Percentiles rank a stretch among this genome's conserved stretches.
Evolutionary conservation across 2,797 vertebrate species (phyloP).

Genomic region (Paedocypris micromegethes): DNA sequence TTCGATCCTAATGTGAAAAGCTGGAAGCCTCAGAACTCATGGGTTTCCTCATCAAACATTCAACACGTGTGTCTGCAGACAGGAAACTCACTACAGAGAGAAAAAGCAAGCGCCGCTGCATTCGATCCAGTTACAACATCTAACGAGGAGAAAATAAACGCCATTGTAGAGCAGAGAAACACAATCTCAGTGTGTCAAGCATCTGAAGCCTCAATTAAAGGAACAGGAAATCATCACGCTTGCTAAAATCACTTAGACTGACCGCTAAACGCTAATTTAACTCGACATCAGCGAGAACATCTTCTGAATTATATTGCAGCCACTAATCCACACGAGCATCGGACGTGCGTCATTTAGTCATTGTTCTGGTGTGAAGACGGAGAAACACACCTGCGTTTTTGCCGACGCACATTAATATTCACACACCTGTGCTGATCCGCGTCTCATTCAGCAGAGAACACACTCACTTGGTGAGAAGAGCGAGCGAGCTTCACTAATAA

Average conservation of each 20-base stretch:
- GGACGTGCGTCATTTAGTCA: background rate
- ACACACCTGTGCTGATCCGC: conserved; percentile 21
- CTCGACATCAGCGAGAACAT: background rate
- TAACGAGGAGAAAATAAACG: background rate
- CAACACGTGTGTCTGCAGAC: background rate
- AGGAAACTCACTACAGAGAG: background rate
- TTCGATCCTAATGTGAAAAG: too few relatives aligned
- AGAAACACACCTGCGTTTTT: conserved; percentile 1
- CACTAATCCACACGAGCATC: too few relatives aligned
- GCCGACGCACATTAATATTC: conserved; percentile 1
- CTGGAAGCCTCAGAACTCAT: too few relatives aligned
- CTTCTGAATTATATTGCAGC: background rate
- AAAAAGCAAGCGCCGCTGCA: background rate
- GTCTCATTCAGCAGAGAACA: conserved; percentile 1
- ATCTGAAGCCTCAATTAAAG: background rate
- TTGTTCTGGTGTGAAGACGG: conserved; percentile 1
- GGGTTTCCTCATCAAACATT: conserved; percentile 4
- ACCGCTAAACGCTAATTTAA: too few relatives aligned
- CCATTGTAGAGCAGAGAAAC: background rate
- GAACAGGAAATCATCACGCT: background rate
- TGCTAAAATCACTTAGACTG: too few relatives aligned
- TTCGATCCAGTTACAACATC: too few relatives aligned
- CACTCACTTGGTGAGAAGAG: background rate
- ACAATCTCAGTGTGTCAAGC: background rate
- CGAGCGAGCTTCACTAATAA: background rate